Conservation (phyloP, 2,888 invertebrate species). For the Cheilosia vulpina region DNA sequence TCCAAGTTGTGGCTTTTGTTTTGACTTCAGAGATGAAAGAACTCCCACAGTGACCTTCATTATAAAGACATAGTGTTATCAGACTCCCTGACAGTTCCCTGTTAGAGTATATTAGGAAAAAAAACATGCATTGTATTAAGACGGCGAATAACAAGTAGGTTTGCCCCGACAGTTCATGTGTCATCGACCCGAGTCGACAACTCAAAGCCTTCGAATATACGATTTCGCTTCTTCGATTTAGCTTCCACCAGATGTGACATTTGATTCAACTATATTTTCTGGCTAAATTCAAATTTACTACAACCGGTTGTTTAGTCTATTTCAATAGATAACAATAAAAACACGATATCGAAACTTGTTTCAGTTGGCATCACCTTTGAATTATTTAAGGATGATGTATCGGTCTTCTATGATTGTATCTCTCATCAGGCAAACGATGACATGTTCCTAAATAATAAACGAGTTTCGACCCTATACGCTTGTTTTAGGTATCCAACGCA, state of each 20-base stretch:
- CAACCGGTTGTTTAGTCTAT: conserved; percentile 25
- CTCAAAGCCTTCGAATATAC: conserved; percentile 29
- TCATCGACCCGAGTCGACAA: conserved; percentile 25
- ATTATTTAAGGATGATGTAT: conserved; percentile 5
- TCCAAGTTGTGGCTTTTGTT: neutral
- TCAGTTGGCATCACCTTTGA: neutral
- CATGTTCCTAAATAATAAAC: conserved; percentile 1
- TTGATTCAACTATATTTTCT: conserved; percentile 3
- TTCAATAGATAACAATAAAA: conserved; percentile 15
- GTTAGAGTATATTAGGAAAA: neutral
- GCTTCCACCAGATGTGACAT: conserved; percentile 20
- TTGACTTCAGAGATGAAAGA: neutral
- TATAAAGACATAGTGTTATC: neutral
- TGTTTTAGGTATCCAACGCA: conserved; percentile 5
- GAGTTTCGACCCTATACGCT: neutral
- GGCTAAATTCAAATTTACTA: conserved; percentile 9
- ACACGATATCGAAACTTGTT: conserved; percentile 35
- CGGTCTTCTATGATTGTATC: neutral
- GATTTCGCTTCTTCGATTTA: neutral
- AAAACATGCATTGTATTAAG: neutral
- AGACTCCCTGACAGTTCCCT: neutral
- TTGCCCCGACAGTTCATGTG: neutral
- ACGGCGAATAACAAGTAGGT: neutral
- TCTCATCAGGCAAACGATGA: neutral
- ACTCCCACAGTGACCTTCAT: neutral